These are phyloP conservation scores for Hephaestus fuliginosus DNA, from an alignment of 2,797 vertebrate species.

Conservation along the genomic window DNA sequence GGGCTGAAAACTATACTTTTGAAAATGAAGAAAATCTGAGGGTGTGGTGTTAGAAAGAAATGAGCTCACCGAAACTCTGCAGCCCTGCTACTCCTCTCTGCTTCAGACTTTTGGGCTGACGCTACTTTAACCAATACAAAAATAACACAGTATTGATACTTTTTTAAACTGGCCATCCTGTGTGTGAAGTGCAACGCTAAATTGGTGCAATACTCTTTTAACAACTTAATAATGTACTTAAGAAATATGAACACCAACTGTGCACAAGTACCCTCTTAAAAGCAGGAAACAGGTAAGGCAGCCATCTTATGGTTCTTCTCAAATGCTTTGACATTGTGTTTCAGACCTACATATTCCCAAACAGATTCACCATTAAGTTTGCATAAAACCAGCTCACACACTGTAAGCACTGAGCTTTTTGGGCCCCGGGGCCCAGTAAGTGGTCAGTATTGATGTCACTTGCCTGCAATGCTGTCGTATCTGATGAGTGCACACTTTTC, in stretches of 20 bases:
- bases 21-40: neutral
- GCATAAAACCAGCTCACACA: neutral
- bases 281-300: neutral
- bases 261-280: neutral
- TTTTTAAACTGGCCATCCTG: no score
- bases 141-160: no score
- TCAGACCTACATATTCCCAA: neutral
- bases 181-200: neutral
- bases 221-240: neutral
- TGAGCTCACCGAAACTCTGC: neutral
- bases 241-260: neutral
- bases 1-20: slow-evolving; percentile 5
- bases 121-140: neutral
- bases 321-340: neutral
- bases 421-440: neutral
- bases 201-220: neutral
- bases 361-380: neutral
- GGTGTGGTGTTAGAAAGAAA: neutral
- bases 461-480: neutral
- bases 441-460: neutral
- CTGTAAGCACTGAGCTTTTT: neutral
- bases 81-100: neutral
- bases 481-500: neutral
- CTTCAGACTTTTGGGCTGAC: neutral
- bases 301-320: no score